These are phyloP conservation scores for Neolamprologus kungweensis DNA, from an alignment of 2,113 vertebrate species.

Conservation along the genomic window DNA sequence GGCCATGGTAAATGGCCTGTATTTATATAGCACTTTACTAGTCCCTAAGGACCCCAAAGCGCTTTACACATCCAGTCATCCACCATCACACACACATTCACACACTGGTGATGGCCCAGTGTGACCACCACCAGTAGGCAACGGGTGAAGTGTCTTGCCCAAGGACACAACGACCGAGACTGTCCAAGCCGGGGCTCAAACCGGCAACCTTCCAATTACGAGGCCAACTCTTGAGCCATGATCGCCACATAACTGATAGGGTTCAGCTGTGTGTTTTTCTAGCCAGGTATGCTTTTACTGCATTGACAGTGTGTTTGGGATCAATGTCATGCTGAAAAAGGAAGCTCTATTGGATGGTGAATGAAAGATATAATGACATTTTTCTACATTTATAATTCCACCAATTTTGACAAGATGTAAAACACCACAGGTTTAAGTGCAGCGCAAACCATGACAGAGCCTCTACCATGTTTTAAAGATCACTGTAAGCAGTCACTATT, in stretches of 20 bases:
- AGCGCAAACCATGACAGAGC: not conserved
- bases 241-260: not conserved
- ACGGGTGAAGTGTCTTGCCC: not conserved
- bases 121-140: not conserved
- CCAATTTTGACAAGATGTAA: not conserved
- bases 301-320: not conserved
- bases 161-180: too few relatives aligned
- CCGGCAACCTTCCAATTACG: not conserved
- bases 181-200: not conserved
- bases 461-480: not conserved
- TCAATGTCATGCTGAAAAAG: not conserved
- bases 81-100: too few relatives aligned
- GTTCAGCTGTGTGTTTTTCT: not conserved
- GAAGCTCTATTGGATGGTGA: not conserved
- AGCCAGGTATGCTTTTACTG: not conserved
- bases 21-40: not conserved
- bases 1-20: not conserved
- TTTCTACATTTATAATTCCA: not conserved
- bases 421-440: not conserved
- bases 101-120: too few relatives aligned
- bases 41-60: not conserved
- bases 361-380: not conserved
- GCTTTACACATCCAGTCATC: not conserved
- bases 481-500: not conserved
- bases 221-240: not conserved